These are phyloP conservation scores for Polyodon spathula DNA, from an alignment of 2,113 vertebrate genomes.

Conservation along the genomic window DNA sequence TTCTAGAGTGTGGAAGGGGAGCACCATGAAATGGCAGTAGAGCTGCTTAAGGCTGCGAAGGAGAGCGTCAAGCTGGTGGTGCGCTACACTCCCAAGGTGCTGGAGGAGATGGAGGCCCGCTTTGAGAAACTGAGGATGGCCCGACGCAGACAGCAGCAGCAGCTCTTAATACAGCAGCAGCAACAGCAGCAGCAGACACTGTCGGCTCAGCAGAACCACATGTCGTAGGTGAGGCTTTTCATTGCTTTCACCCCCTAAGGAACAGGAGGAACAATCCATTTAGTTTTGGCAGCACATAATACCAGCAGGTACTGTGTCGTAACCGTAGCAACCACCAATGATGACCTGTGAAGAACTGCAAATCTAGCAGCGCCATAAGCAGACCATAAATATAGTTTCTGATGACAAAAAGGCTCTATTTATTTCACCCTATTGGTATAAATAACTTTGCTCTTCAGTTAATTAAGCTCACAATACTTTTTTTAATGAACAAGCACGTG, in stretches of 20 bases:
- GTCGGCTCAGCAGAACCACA: conserved; percentile 86
- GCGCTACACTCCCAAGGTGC: conserved; percentile 93
- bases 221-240: conserved; percentile 90
- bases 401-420: too few species aligned
- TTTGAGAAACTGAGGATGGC: conserved; percentile 95
- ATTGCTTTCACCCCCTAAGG: conserved; percentile 43
- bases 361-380: too few species aligned
- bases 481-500: too few species aligned
- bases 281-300: too few species aligned
- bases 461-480: too few species aligned
- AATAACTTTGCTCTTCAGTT: too few species aligned
- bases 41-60: conserved; percentile 90
- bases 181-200: conserved; percentile 64
- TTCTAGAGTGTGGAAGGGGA: conserved; percentile 93
- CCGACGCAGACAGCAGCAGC: conserved; percentile 90
- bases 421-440: too few species aligned
- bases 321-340: too few species aligned
- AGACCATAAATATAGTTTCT: too few species aligned
- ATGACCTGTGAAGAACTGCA: too few species aligned
- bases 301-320: too few species aligned
- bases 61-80: conserved; percentile 96
- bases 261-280: conserved; percentile 14
- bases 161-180: conserved; percentile 74
- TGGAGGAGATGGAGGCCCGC: conserved; percentile 98
- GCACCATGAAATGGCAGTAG: conserved; percentile 94